phyloP scores from a whole-genome alignment of 2,888 invertebrate species.

The Tricholauxania praeusta region DNA sequence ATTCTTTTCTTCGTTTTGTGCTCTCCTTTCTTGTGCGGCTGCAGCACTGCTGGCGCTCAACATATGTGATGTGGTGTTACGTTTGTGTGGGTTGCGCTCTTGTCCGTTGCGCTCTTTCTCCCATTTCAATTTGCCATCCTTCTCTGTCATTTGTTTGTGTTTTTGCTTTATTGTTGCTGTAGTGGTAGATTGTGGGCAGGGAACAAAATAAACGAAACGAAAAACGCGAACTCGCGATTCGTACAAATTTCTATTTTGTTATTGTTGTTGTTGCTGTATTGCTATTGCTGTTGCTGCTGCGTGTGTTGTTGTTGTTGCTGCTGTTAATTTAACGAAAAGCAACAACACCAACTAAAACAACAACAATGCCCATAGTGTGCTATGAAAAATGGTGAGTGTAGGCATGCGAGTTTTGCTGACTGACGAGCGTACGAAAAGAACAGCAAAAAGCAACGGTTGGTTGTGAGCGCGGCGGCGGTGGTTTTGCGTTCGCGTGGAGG shows the following conservation, averaged over 20 bases:
- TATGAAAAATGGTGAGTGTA: conserved; percentile 33
- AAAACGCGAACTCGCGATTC: conserved; percentile 67
- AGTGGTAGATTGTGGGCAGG: conserved; percentile 65
- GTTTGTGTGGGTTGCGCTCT: conserved; percentile 15
- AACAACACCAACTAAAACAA: conserved; percentile 23
- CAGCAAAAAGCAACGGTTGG: conserved; percentile 8
- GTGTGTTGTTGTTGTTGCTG: conserved; percentile 38
- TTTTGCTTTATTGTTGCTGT: conserved; percentile 35
- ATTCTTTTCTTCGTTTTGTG: too few relatives aligned
- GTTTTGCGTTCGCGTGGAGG: conserved; percentile 50
- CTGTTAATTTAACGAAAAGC: conserved; percentile 32
- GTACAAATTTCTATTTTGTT: conserved; percentile 58
- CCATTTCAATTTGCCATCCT: neutral
- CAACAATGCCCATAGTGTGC: too few relatives aligned
- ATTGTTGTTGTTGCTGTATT: conserved; percentile 35
- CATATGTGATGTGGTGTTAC: too few relatives aligned
- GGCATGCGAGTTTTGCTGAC: conserved; percentile 26
- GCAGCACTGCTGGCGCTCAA: too few relatives aligned
- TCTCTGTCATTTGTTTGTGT: conserved; percentile 14
- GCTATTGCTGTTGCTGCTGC: conserved; percentile 28
- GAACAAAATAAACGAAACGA: conserved; percentile 62
- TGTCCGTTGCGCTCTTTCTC: conserved; percentile 7
- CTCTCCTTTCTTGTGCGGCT: too few relatives aligned
- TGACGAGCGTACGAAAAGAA: conserved; percentile 7
- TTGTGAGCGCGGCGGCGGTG: conserved; percentile 4